phyloP scores from a whole-genome alignment of 2,113 vertebrate genomes.

The Damaliscus lunatus region DNA sequence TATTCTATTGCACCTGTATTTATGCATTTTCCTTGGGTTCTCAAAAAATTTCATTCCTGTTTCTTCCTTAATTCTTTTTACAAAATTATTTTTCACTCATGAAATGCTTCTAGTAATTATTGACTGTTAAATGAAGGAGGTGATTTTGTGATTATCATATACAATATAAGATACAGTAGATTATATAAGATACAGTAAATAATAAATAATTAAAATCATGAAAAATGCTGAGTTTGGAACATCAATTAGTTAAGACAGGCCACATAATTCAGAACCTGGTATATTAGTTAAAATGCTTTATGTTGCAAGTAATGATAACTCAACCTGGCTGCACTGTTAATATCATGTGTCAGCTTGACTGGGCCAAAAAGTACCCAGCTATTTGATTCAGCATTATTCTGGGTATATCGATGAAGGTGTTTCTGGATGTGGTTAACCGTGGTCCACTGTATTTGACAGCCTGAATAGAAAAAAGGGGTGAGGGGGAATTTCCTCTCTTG shows the following conservation, averaged over 20 bases:
- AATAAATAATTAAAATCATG: constrained; percentile 5
- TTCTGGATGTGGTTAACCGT: not conserved
- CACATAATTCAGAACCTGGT: not conserved
- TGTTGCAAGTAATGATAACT: not conserved
- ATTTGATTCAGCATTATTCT: not conserved
- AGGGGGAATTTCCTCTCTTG: not conserved
- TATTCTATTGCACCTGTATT: not conserved
- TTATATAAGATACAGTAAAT: not conserved
- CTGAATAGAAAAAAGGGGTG: not conserved
- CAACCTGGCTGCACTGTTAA: not conserved
- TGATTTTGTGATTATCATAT: not conserved
- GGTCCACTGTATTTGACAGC: not conserved
- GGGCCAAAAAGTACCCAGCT: too few species aligned
- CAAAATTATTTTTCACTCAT: not conserved
- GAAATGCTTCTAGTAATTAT: not conserved
- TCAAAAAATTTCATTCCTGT: not conserved
- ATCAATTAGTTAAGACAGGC: not conserved
- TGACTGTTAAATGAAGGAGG: not conserved
- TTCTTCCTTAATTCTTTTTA: not conserved
- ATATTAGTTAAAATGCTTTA: not conserved
- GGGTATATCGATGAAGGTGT: not conserved
- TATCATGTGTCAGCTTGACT: not conserved
- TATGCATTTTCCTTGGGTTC: not conserved
- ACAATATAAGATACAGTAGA: not conserved
- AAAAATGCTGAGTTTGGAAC: not conserved